Conservation (phyloP, 2,888 invertebrate species). For the Hemithea aestivaria region DNA sequence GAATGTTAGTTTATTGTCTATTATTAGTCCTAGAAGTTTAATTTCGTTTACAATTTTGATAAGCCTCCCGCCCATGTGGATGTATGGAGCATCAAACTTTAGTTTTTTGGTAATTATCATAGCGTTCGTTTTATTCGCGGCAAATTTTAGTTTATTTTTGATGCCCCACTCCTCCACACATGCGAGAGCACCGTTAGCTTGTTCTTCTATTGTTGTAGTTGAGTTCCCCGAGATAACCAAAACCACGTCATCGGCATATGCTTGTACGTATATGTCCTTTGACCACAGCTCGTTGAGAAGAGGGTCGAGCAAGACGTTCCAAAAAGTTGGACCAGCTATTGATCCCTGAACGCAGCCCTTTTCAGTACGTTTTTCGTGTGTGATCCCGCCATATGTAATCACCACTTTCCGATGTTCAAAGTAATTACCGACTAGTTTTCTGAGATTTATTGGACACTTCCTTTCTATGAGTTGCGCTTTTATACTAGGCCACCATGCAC, state of each 20-base stretch:
- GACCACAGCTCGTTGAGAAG: not conserved
- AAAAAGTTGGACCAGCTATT: no score
- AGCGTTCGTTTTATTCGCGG: not conserved
- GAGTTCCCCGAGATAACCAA: not conserved
- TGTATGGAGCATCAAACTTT: not conserved
- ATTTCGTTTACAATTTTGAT: not conserved
- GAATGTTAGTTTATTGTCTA: not conserved
- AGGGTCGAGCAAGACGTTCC: not conserved
- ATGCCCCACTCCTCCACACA: not conserved
- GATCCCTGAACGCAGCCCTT: no score
- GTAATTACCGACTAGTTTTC: not conserved
- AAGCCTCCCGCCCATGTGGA: not conserved
- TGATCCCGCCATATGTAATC: no score
- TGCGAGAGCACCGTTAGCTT: not conserved
- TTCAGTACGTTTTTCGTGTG: no score
- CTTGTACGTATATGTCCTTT: not conserved
- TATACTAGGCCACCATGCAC: slow-evolving; percentile 8
- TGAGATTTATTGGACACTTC: not conserved
- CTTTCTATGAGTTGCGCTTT: not conserved
- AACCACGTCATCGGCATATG: not conserved
- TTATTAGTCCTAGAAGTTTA: not conserved
- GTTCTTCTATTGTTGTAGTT: not conserved
- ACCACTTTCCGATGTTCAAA: not conserved
- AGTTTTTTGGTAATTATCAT: not conserved
- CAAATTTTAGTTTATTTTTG: not conserved